phyloP scores from a whole-genome alignment of 2,888 invertebrate genomes.

The Keiferia lycopersicella region DNA sequence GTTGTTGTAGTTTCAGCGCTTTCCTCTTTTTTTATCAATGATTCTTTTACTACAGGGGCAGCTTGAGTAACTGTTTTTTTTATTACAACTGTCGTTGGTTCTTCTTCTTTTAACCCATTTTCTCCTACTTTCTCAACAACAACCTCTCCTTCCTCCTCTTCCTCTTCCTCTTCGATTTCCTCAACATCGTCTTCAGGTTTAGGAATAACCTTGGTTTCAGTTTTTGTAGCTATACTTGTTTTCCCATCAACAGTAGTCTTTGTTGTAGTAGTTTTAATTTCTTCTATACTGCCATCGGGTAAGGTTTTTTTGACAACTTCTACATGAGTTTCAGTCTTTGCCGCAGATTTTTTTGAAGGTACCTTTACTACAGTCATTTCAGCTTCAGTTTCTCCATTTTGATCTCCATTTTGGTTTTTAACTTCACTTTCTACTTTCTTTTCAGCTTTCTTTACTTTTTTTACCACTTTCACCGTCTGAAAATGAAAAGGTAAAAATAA shows the following conservation, averaged over 20 bases:
- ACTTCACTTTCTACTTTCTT: constrained; percentile 48
- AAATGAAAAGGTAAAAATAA: constrained; percentile 38
- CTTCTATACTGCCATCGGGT: constrained; percentile 68
- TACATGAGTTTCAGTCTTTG: constrained; percentile 72
- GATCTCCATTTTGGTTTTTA: constrained; percentile 56
- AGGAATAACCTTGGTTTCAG: constrained; percentile 66
- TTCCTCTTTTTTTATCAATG: constrained; percentile 61
- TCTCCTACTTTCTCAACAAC: constrained; percentile 42
- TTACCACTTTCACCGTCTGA: constrained; percentile 68
- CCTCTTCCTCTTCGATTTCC: constrained; percentile 54
- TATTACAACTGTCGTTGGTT: constrained; percentile 36
- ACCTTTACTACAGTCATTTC: constrained; percentile 61
- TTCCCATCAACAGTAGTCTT: constrained; percentile 71
- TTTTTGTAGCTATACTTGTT: constrained; percentile 69
- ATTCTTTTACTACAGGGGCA: constrained; percentile 43
- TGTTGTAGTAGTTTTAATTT: constrained; percentile 71
- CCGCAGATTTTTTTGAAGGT: constrained; percentile 65
- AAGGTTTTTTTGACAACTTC: constrained; percentile 65
- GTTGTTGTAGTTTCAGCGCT: constrained; percentile 58
- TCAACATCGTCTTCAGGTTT: constrained; percentile 63
- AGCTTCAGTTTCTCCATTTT: constrained; percentile 65
- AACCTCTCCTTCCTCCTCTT: constrained; percentile 43
- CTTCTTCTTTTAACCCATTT: constrained; percentile 38
- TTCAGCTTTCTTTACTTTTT: constrained; percentile 59
- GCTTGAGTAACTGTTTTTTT: constrained; percentile 38